Evolutionary conservation across 2,797 vertebrate species (phyloP).

Genomic region (Sebastes nivosus): DNA sequence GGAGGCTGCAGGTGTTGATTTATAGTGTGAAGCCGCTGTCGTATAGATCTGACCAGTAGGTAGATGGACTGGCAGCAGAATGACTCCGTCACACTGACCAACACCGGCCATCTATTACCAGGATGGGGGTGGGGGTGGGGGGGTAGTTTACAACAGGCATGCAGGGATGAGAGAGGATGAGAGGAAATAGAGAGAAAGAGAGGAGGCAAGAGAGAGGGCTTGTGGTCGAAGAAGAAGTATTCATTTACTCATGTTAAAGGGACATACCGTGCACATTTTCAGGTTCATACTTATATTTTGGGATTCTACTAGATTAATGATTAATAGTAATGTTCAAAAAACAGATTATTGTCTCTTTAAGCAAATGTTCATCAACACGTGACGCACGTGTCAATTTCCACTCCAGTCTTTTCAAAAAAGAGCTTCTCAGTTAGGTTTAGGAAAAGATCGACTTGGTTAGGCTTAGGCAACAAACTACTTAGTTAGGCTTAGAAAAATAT

Average conservation of each 20-base stretch:
- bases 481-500: too few relatives aligned
- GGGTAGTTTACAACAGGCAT: constrained; percentile 1
- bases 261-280: neutral
- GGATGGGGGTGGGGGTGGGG: neutral
- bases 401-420: neutral
- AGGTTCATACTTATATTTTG: neutral
- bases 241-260: neutral
- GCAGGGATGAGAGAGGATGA: neutral
- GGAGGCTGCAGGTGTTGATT: constrained; percentile 50
- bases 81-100: constrained; percentile 54
- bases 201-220: neutral
- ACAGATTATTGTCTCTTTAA: neutral
- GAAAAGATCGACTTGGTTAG: too few relatives aligned
- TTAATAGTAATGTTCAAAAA: too few relatives aligned
- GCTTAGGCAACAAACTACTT: too few relatives aligned
- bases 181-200: neutral
- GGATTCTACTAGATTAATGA: too few relatives aligned
- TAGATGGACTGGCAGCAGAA: constrained; percentile 61
- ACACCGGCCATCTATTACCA: constrained; percentile 53
- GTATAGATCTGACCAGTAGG: constrained; percentile 57
- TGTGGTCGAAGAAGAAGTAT: neutral
- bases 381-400: neutral
- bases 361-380: neutral
- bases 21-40: constrained; percentile 35
- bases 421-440: too few relatives aligned